A percentile compares a stretch with the other conserved stretches of the same genome.
Conservation (phyloP, 2,113 vertebrate species). For the Telmatochromis sp. region DNA sequence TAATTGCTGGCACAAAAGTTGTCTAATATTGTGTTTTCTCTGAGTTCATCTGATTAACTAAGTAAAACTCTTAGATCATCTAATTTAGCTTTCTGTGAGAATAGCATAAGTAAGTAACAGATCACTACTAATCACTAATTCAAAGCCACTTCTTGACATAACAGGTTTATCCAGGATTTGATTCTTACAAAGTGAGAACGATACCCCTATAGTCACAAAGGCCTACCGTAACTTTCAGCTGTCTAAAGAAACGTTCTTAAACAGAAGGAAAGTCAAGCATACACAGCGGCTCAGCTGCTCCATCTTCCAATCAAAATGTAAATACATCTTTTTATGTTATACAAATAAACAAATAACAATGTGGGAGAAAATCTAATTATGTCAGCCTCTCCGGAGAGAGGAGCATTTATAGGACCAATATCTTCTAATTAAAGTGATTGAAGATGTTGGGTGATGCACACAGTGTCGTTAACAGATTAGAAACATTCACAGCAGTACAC, state of each 20-base stretch:
- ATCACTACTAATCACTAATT: neutral
- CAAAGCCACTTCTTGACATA: neutral
- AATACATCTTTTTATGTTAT: neutral
- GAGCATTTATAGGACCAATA: neutral
- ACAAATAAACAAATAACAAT: neutral
- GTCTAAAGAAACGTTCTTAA: fast-evolving
- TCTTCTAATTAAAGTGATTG: neutral
- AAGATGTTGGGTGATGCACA: neutral
- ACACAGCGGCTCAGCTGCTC: fast-evolving
- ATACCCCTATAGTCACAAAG: neutral
- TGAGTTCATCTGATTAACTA: fast-evolving
- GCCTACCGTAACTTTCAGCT: neutral
- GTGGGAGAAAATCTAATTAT: neutral
- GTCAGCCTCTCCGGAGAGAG: neutral
- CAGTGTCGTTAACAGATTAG: neutral
- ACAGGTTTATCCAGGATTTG: neutral
- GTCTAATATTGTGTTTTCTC: fast-evolving
- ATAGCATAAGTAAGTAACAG: fast-evolving
- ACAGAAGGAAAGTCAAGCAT: neutral
- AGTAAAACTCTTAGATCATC: neutral
- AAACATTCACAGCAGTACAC: neutral
- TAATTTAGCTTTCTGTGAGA: neutral
- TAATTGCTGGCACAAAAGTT: fast-evolving
- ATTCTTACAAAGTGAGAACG: fast-evolving
- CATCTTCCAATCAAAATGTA: neutral